Percentiles rank a stretch among this genome's conserved stretches.
phyloP scores from a whole-genome alignment of 2,888 invertebrate genomes.

The Dynastes grantii region DNA sequence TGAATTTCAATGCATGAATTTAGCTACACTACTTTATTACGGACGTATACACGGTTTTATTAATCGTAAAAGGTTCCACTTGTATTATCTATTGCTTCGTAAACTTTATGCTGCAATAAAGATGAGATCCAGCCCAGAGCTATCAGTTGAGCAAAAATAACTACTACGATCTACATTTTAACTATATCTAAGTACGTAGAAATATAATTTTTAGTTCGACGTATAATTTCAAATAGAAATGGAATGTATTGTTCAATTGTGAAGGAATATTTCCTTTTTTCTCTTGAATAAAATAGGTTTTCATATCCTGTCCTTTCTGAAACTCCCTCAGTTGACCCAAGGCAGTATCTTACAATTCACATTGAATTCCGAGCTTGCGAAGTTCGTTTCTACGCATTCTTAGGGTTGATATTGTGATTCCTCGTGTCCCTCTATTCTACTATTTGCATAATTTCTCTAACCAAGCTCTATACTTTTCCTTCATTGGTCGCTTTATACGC shows the following conservation, averaged over 20 bases:
- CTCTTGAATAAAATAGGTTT: not conserved
- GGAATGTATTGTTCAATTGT: not conserved
- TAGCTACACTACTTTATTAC: conserved; percentile 31
- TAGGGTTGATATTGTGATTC: too few species aligned
- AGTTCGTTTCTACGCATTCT: too few species aligned
- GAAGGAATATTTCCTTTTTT: not conserved
- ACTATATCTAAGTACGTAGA: not conserved
- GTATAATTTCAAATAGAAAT: not conserved
- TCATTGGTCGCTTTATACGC: too few species aligned
- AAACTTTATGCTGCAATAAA: conserved; percentile 10
- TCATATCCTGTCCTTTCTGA: not conserved
- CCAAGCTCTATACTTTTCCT: too few species aligned
- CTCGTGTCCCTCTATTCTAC: too few species aligned
- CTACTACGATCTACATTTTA: not conserved
- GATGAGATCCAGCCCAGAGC: not conserved
- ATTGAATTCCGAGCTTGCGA: not conserved
- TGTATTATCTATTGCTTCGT: conserved; percentile 21
- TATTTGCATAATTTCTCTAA: too few species aligned
- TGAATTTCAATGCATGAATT: conserved; percentile 32
- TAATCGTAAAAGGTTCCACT: conserved; percentile 27
- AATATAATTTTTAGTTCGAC: not conserved
- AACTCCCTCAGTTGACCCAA: not conserved
- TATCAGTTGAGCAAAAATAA: not conserved
- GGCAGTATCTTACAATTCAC: not conserved
- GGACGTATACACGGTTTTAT: conserved; percentile 18